A percentile compares a stretch with the other conserved stretches of the same genome.
These are phyloP conservation scores for Leptestheria dahalacensis DNA, from an alignment of 1,140 invertebrate species.

Conservation along the genomic window DNA sequence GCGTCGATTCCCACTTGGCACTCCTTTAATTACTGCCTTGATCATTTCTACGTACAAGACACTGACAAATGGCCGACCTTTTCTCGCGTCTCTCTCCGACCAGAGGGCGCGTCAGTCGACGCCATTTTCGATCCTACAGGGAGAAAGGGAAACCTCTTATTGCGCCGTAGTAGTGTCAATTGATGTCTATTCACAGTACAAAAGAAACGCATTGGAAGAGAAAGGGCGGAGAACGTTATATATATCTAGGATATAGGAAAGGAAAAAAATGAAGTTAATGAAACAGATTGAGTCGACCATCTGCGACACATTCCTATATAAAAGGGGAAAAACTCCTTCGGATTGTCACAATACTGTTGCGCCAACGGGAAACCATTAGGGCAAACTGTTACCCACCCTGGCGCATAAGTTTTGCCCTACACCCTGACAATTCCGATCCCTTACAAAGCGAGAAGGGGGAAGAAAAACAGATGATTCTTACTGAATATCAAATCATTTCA, in stretches of 20 bases:
- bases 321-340: background rate
- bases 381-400: background rate
- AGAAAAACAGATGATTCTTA: background rate
- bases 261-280: background rate
- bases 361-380: background rate
- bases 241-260: background rate
- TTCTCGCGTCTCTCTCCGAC: background rate
- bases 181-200: too few species aligned
- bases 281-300: background rate
- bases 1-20: background rate
- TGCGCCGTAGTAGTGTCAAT: too few species aligned
- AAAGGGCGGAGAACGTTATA: too few species aligned
- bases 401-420: background rate
- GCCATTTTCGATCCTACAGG: too few species aligned
- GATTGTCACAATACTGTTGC: background rate
- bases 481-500: too few species aligned
- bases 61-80: background rate
- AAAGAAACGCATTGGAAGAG: too few species aligned
- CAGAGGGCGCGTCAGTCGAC: too few species aligned
- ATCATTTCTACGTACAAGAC: background rate
- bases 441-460: too few species aligned
- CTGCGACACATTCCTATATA: background rate
- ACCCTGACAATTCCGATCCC: too few species aligned
- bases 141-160: too few species aligned
- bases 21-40: background rate